Conservation (phyloP, 2,888 invertebrate genomes). For the Drosophila greeni region DNA sequence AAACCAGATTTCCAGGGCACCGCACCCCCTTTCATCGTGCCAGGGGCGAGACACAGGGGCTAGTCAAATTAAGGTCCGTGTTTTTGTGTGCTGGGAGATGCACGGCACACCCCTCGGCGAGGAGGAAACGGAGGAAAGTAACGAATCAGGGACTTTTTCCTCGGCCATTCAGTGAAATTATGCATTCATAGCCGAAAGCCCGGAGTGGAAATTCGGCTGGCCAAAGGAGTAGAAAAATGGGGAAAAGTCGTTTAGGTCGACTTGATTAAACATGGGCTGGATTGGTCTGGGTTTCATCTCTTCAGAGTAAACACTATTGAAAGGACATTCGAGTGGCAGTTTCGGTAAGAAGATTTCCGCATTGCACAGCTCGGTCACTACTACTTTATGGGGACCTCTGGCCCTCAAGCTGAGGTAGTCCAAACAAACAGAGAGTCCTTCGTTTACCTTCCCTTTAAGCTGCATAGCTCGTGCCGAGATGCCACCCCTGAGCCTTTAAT, state of each 20-base stretch:
- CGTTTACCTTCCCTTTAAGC: slow-evolving; percentile 14
- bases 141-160: slow-evolving; percentile 53
- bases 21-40: slow-evolving; percentile 52
- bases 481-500: slow-evolving; percentile 63
- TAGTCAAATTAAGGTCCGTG: slow-evolving; percentile 49
- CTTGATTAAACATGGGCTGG: slow-evolving; percentile 19
- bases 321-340: slow-evolving; percentile 1
- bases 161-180: slow-evolving; percentile 61
- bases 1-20: slow-evolving; percentile 67
- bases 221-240: slow-evolving; percentile 19
- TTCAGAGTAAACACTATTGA: slow-evolving; percentile 1
- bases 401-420: slow-evolving; percentile 12
- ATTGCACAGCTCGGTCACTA: background rate
- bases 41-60: slow-evolving; percentile 23
- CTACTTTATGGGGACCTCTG: slow-evolving; percentile 14
- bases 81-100: slow-evolving; percentile 39
- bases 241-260: slow-evolving; percentile 10
- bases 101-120: slow-evolving; percentile 35
- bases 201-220: slow-evolving; percentile 30
- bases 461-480: slow-evolving; percentile 42
- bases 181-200: slow-evolving; percentile 68
- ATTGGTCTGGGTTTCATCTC: background rate
- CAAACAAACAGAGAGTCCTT: slow-evolving; percentile 22
- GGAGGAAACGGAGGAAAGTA: slow-evolving; percentile 8
- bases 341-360: background rate